A percentile compares a stretch with the other conserved stretches of the same genome.
phyloP scores from a whole-genome alignment of 2,113 vertebrate species.

The Carettochelys insculpta region DNA sequence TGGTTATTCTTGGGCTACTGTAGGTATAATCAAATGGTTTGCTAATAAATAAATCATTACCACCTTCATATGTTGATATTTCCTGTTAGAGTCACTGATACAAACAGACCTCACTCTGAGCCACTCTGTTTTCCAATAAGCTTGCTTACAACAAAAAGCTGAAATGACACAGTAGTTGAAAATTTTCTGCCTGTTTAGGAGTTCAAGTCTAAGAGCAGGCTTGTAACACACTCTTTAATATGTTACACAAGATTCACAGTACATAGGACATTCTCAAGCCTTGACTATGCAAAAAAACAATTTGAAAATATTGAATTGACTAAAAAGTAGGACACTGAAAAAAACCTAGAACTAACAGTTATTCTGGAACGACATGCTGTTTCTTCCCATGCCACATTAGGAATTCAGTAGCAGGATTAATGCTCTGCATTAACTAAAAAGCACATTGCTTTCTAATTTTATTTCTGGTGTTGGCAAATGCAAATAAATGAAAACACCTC shows the following conservation, averaged over 20 bases:
- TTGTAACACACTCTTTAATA: rapidly evolving
- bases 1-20: background rate
- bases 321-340: background rate
- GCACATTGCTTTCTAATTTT: background rate
- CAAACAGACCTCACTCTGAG: background rate
- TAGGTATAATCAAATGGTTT: rapidly evolving
- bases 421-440: background rate
- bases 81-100: background rate
- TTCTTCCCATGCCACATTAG: background rate
- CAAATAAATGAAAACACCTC: slow-evolving; percentile 56
- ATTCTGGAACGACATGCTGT: background rate
- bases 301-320: no score
- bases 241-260: background rate
- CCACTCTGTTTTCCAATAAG: background rate
- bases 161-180: background rate
- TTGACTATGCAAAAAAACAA: background rate
- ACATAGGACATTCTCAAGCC: background rate
- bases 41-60: background rate
- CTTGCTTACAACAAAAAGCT: background rate
- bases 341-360: background rate
- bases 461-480: slow-evolving; percentile 16
- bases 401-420: background rate
- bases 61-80: background rate
- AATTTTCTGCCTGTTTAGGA: background rate
- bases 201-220: background rate